phyloP scores from a whole-genome alignment of 2,888 invertebrate species.

The Harpalus rubripes region DNA sequence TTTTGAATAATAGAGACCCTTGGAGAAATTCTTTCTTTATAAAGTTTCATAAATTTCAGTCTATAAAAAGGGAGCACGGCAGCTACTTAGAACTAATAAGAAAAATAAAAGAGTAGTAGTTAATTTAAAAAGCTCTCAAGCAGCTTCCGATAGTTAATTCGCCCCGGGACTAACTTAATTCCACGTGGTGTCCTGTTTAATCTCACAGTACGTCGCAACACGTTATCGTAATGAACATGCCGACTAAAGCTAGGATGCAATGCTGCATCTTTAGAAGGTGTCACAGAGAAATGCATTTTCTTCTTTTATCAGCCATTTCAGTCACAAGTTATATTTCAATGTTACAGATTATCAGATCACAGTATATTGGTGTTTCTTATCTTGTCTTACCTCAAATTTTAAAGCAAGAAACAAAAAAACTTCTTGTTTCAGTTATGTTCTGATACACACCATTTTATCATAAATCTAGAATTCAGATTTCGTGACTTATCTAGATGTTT shows the following conservation, averaged over 20 bases:
- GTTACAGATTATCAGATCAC: no score
- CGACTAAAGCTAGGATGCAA: not conserved
- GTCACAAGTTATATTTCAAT: no score
- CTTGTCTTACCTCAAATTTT: no score
- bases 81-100: constrained; percentile 41
- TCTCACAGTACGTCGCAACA: constrained; percentile 50
- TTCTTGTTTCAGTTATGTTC: no score
- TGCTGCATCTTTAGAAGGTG: not conserved
- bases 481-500: no score
- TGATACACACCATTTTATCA: no score
- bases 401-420: no score
- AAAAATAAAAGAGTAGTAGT: constrained; percentile 46
- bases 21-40: constrained; percentile 33
- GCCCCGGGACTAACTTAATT: constrained; percentile 41
- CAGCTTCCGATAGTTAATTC: constrained; percentile 45
- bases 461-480: no score
- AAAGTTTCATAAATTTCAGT: constrained; percentile 44
- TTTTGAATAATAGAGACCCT: constrained; percentile 22
- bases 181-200: constrained; percentile 53
- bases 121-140: constrained; percentile 50
- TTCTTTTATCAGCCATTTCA: no score
- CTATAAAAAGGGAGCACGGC: constrained; percentile 14
- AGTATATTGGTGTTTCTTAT: no score
- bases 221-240: constrained; percentile 39
- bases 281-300: no score